Conservation (phyloP, 2,888 invertebrate species). For the Timandra comae region DNA sequence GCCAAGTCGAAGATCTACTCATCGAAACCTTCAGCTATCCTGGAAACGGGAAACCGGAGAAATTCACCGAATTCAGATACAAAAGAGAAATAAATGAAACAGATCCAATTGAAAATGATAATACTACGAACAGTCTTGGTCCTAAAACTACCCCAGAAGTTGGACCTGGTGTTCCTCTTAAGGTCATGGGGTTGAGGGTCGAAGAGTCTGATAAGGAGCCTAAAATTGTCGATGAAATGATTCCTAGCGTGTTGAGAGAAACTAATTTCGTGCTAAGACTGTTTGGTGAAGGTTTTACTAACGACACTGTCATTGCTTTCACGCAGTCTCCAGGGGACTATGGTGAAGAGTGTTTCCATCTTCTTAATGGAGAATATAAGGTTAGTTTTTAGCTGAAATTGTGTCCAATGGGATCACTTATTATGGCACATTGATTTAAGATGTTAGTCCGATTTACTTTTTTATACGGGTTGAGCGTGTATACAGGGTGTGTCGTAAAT, state of each 20-base stretch:
- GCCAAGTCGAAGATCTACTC: constrained; percentile 19
- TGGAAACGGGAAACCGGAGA: background rate
- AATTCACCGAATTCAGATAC: background rate
- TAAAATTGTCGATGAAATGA: constrained; percentile 52
- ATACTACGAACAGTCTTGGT: background rate
- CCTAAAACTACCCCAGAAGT: constrained; percentile 1
- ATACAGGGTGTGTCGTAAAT: too few relatives aligned
- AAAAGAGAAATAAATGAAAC: too few relatives aligned
- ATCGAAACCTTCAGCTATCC: constrained; percentile 30
- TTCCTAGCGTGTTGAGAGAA: constrained; percentile 54
- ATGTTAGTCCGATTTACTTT: too few relatives aligned
- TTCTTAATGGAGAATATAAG: constrained; percentile 44
- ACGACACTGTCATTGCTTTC: constrained; percentile 49
- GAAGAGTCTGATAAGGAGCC: constrained; percentile 61
- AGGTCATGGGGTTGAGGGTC: too few relatives aligned
- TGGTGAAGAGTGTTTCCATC: constrained; percentile 36
- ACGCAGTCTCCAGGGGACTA: constrained; percentile 42
- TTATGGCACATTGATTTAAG: too few relatives aligned
- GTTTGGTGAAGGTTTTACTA: constrained; percentile 53
- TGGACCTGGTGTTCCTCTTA: constrained; percentile 30
- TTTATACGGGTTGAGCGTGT: too few relatives aligned
- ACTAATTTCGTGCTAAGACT: constrained; percentile 45
- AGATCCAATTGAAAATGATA: too few relatives aligned
- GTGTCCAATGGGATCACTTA: too few relatives aligned
- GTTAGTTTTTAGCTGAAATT: constrained; percentile 37